Percentiles rank a stretch among this genome's conserved stretches.
Conservation (phyloP, 2,113 vertebrate species). For the Gymnogyps californianus region DNA sequence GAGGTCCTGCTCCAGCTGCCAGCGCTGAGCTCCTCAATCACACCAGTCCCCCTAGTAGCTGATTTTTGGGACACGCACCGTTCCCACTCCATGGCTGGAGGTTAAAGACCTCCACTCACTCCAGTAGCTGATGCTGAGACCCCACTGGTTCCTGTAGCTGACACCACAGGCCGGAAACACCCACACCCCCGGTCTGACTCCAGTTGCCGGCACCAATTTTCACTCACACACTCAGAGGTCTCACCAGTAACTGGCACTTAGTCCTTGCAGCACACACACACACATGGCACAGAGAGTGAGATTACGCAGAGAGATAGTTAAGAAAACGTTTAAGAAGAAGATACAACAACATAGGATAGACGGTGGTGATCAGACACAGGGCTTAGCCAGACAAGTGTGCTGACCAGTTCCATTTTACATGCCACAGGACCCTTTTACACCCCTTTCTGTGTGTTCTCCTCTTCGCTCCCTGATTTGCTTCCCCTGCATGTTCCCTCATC, state of each 20-base stretch:
- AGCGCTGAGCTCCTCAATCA: background rate
- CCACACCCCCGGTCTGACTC: background rate
- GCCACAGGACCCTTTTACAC: background rate
- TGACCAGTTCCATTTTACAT: accelerated
- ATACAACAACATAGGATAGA: background rate
- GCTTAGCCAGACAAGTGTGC: background rate
- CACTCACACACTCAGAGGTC: background rate
- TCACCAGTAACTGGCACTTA: background rate
- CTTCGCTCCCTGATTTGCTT: background rate
- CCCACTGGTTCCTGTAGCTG: accelerated
- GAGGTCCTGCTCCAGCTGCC: background rate
- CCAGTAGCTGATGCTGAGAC: background rate
- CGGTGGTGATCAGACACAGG: background rate
- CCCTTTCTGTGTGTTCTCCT: background rate
- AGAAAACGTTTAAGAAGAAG: background rate
- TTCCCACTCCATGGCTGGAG: background rate
- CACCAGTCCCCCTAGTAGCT: accelerated
- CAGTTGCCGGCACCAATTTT: background rate
- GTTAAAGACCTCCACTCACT: background rate
- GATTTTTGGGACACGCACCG: accelerated
- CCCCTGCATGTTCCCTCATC: background rate
- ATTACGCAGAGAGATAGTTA: background rate
- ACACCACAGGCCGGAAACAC: background rate
- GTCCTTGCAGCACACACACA: background rate
- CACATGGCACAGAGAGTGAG: too few species aligned